These are phyloP conservation scores for Aleiodes leptofemur DNA, from an alignment of 2,888 invertebrate genomes.

Conservation along the genomic window DNA sequence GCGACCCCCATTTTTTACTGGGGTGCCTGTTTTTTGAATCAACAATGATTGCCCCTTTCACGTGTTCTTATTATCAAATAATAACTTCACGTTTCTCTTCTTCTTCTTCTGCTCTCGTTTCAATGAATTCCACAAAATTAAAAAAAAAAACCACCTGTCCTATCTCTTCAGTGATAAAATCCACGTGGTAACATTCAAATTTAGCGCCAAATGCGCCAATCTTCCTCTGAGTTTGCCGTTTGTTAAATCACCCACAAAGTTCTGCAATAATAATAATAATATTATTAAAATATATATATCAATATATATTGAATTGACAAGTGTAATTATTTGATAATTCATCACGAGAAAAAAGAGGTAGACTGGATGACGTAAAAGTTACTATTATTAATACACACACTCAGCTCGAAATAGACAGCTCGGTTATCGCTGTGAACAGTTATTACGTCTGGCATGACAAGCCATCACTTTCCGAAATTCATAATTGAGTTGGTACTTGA, in stretches of 20 bases:
- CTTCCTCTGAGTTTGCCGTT: not conserved
- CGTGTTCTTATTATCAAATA: not conserved
- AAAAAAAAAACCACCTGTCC: slow-evolving; percentile 24
- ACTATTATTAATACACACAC: slow-evolving; percentile 70
- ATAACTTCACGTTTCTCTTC: not conserved
- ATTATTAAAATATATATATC: not conserved
- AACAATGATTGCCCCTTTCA: slow-evolving; percentile 1
- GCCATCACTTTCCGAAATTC: slow-evolving; percentile 19
- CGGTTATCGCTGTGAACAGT: slow-evolving; percentile 72
- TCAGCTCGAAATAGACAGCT: slow-evolving; percentile 70
- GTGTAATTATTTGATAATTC: slow-evolving; percentile 27
- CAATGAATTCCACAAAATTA: not conserved
- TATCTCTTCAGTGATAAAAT: slow-evolving; percentile 15
- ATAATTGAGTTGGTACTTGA: not conserved
- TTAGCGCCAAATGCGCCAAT: slow-evolving; percentile 10
- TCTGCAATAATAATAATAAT: not conserved
- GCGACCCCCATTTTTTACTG: slow-evolving; percentile 84
- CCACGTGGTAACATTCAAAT: slow-evolving; percentile 22
- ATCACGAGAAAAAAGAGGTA: slow-evolving; percentile 35
- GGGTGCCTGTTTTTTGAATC: slow-evolving; percentile 42
- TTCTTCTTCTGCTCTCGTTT: slow-evolving; percentile 1
- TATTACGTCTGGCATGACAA: slow-evolving; percentile 69
- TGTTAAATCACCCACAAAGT: slow-evolving; percentile 1
- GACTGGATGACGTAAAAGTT: slow-evolving; percentile 63
- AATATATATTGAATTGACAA: not conserved